phyloP scores from a whole-genome alignment of 2,888 invertebrate species.

The Iphiclides podalirius region DNA sequence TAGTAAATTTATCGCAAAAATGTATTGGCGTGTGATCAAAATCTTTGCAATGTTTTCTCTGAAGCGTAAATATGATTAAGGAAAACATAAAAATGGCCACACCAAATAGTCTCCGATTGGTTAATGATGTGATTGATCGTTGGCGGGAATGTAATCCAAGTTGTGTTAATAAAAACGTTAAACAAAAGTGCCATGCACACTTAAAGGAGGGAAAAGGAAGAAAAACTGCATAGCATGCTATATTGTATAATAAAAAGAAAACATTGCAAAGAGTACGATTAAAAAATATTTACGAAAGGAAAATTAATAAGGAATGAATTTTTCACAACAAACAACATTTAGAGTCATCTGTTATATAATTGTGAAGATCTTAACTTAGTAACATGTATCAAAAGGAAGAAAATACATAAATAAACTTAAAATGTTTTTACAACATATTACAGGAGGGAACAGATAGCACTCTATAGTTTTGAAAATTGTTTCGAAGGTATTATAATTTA shows the following conservation, averaged over 20 bases:
- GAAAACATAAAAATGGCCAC: slow-evolving; percentile 54
- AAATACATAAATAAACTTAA: neutral
- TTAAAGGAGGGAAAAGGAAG: slow-evolving; percentile 22
- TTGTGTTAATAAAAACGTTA: slow-evolving; percentile 33
- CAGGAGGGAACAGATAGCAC: slow-evolving; percentile 3
- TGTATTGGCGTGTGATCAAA: neutral
- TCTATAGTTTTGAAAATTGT: neutral
- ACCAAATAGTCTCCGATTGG: slow-evolving; percentile 66
- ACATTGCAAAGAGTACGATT: slow-evolving; percentile 75
- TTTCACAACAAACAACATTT: neutral
- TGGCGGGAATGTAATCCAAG: slow-evolving; percentile 43
- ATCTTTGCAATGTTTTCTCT: slow-evolving; percentile 77
- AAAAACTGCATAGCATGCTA: slow-evolving; percentile 42
- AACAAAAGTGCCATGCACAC: slow-evolving; percentile 25
- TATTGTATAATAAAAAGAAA: slow-evolving; percentile 59
- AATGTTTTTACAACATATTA: slow-evolving; percentile 1
- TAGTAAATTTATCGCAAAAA: too few species aligned
- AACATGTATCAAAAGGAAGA: neutral
- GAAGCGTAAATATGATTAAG: slow-evolving; percentile 21
- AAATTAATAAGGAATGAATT: slow-evolving; percentile 7
- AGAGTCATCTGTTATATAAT: neutral
- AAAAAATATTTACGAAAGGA: slow-evolving; percentile 31
- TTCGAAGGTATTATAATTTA: neutral
- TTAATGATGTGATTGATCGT: slow-evolving; percentile 39
- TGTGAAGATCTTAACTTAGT: neutral